Evolutionary conservation across 2,797 vertebrate genomes (phyloP).

Genomic region (Masticophis lateralis): DNA sequence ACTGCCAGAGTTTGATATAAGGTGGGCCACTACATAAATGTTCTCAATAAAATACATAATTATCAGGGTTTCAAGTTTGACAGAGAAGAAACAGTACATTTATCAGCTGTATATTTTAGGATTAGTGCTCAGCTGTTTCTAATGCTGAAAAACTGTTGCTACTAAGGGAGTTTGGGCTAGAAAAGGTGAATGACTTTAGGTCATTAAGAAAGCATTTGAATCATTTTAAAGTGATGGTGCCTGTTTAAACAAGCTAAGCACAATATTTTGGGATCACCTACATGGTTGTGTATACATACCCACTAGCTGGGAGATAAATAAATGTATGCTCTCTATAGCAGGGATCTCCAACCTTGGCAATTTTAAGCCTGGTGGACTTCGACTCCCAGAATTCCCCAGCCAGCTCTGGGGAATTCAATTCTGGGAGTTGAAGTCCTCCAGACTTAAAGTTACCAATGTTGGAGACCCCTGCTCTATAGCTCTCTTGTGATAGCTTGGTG

Average conservation of each 20-base stretch:
- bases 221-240: conserved; percentile 26
- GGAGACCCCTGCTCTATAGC: neutral
- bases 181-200: neutral
- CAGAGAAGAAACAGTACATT: conserved; percentile 40
- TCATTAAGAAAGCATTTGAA: conserved; percentile 42
- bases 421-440: too few species aligned
- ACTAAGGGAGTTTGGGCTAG: conserved; percentile 20
- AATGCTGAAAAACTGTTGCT: conserved; percentile 41
- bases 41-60: neutral
- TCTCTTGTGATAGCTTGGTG: neutral
- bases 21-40: neutral
- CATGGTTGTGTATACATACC: conserved; percentile 31
- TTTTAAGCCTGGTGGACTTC: too few species aligned
- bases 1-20: neutral
- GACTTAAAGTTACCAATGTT: too few species aligned
- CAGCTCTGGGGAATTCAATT: too few species aligned
- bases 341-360: too few species aligned
- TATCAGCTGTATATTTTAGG: conserved; percentile 29
- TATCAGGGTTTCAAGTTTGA: conserved; percentile 39
- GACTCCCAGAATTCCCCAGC: too few species aligned
- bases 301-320: conserved; percentile 44
- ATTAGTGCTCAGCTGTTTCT: neutral
- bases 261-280: neutral
- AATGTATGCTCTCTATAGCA: conserved; percentile 32
- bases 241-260: conserved; percentile 14